A percentile compares a stretch with the other conserved stretches of the same genome.
These are phyloP conservation scores for Drosophila rubida DNA, from an alignment of 2,888 invertebrate genomes.

Conservation along the genomic window DNA sequence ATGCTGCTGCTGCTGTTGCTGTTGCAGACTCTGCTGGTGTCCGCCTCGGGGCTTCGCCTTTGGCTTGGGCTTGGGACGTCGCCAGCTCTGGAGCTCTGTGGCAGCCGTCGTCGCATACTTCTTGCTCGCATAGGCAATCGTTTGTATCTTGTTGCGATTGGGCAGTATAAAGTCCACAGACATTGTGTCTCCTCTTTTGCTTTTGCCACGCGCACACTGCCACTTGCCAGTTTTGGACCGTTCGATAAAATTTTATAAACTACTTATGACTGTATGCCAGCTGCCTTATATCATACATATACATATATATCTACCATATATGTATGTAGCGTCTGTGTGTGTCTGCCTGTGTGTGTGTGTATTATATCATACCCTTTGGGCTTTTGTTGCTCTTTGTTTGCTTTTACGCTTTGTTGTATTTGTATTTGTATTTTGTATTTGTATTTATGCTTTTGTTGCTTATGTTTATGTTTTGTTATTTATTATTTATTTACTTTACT, in stretches of 20 bases:
- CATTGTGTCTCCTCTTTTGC: slow-evolving; percentile 67
- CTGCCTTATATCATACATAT: slow-evolving; percentile 20
- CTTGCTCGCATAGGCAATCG: slow-evolving; percentile 75
- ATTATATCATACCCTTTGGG: slow-evolving; percentile 41
- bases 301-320: not conserved
- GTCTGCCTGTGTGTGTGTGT: slow-evolving; percentile 9
- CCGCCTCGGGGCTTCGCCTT: slow-evolving; percentile 41
- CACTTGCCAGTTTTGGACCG: slow-evolving; percentile 66
- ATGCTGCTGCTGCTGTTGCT: slow-evolving; percentile 30
- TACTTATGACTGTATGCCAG: slow-evolving; percentile 39
- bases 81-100: slow-evolving; percentile 68
- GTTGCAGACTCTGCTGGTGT: slow-evolving; percentile 19
- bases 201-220: slow-evolving; percentile 26
- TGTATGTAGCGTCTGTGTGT: slow-evolving; percentile 1
- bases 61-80: slow-evolving; percentile 62
- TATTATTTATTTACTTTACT: slow-evolving; percentile 37
- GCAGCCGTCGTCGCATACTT: slow-evolving; percentile 60
- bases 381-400: slow-evolving; percentile 40
- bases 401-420: slow-evolving; percentile 6
- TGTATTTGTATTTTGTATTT: slow-evolving; percentile 47
- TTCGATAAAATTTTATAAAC: slow-evolving; percentile 51
- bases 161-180: slow-evolving; percentile 80
- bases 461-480: slow-evolving; percentile 39
- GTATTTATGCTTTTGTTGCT: slow-evolving; percentile 30
- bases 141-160: slow-evolving; percentile 77